phyloP scores from a whole-genome alignment of 2,113 vertebrate genomes.

The Tautogolabrus adspersus region DNA sequence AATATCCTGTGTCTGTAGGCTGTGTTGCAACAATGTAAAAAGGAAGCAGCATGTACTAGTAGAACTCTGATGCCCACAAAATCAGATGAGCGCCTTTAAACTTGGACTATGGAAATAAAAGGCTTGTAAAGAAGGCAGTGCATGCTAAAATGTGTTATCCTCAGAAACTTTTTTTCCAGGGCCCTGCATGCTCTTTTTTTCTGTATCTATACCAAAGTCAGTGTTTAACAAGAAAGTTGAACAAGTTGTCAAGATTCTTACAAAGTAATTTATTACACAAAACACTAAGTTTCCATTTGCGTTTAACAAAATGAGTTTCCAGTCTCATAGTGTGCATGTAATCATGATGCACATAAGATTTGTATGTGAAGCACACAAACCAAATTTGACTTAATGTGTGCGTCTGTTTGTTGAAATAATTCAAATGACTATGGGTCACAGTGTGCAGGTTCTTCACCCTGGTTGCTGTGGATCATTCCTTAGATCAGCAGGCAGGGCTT shows the following conservation, averaged over 20 bases:
- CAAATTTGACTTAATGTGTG: constrained; percentile 68
- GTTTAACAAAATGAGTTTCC: constrained; percentile 80
- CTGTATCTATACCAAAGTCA: not conserved
- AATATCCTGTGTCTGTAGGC: not conserved
- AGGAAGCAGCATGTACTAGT: constrained; percentile 5
- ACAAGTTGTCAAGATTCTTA: constrained; percentile 71
- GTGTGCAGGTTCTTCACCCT: constrained; percentile 75
- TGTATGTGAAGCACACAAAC: constrained; percentile 66
- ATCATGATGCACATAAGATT: constrained; percentile 69
- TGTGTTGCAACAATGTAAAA: not conserved
- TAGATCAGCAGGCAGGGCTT: constrained; percentile 73
- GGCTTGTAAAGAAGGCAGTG: too few relatives aligned
- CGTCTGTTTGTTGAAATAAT: constrained; percentile 65
- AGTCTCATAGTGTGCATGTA: constrained; percentile 75
- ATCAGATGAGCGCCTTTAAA: not conserved
- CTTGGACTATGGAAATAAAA: not conserved
- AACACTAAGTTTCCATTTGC: constrained; percentile 81
- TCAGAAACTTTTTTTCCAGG: not conserved
- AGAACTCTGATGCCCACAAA: constrained; percentile 5
- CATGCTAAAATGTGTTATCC: not conserved
- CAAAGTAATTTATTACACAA: constrained; percentile 87
- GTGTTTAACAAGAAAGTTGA: constrained; percentile 33
- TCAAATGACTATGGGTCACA: constrained; percentile 74
- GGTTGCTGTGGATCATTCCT: constrained; percentile 78
- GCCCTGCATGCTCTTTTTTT: not conserved